Percentiles rank a stretch among this genome's conserved stretches.
Conservation (phyloP, 23 tunicate species). For the Styela clava region DNA sequence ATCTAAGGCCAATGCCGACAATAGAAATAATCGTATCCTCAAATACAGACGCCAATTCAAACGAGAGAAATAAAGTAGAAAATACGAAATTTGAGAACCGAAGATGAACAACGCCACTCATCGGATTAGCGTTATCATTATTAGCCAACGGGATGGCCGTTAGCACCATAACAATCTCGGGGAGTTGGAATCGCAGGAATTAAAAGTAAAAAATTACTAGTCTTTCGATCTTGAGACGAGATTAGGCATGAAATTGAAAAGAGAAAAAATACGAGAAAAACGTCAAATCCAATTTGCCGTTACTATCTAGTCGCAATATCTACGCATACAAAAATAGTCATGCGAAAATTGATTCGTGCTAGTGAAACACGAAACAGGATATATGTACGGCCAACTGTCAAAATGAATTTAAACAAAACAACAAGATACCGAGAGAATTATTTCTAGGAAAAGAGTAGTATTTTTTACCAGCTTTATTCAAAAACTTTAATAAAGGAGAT, state of each 20-base stretch:
- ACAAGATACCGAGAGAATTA: too few relatives aligned
- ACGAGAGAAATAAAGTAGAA: not conserved
- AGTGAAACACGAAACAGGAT: not conserved
- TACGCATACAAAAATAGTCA: not conserved
- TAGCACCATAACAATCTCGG: not conserved
- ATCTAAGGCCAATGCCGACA: too few relatives aligned
- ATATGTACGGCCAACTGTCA: too few relatives aligned
- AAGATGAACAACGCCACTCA: not conserved
- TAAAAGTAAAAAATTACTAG: not conserved
- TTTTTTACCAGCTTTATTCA: too few relatives aligned
- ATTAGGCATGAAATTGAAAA: not conserved
- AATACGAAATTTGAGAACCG: too few relatives aligned
- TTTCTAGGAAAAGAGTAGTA: too few relatives aligned
- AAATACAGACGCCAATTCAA: too few relatives aligned
- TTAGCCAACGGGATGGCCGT: not conserved
- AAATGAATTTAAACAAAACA: too few relatives aligned
- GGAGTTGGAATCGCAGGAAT: not conserved
- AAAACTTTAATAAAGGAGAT: too few relatives aligned
- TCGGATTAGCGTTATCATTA: not conserved
- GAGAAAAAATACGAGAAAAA: not conserved
- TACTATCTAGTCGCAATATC: not conserved
- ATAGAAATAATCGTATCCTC: too few relatives aligned
- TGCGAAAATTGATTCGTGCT: not conserved
- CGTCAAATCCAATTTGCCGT: not conserved
- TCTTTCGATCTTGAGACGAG: not conserved